phyloP scores from a whole-genome alignment of 2,888 invertebrate genomes.

The Sminthurinus aureus region DNA sequence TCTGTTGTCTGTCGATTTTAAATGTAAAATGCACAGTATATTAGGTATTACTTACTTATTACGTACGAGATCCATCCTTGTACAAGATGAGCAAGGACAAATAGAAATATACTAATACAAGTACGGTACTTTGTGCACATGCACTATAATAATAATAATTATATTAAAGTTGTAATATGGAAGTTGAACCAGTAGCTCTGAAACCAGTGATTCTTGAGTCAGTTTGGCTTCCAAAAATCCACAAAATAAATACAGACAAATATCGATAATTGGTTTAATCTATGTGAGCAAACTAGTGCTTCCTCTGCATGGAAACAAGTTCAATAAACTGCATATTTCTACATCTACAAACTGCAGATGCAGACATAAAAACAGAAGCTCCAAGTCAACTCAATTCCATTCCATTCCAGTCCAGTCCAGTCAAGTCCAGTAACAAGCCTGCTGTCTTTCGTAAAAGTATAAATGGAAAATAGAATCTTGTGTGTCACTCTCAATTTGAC shows the following conservation, averaged over 20 bases:
- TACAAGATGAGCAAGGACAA: background rate
- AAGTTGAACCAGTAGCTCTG: no score
- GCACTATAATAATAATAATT: background rate
- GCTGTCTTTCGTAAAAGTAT: background rate
- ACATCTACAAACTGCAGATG: background rate
- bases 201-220: no score
- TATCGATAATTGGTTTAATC: conserved; percentile 14
- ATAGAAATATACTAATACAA: background rate
- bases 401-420: no score
- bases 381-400: no score
- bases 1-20: no score
- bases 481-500: background rate
- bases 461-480: background rate
- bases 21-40: background rate
- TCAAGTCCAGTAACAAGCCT: no score
- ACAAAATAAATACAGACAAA: conserved; percentile 7
- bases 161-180: no score
- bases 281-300: background rate
- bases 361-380: no score
- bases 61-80: background rate
- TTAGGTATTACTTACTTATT: background rate
- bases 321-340: background rate
- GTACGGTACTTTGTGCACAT: no score
- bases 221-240: no score
- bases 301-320: background rate